These are phyloP conservation scores for Lasaia peninsularis DNA, from an alignment of 1,140 invertebrate species.

Conservation along the genomic window DNA sequence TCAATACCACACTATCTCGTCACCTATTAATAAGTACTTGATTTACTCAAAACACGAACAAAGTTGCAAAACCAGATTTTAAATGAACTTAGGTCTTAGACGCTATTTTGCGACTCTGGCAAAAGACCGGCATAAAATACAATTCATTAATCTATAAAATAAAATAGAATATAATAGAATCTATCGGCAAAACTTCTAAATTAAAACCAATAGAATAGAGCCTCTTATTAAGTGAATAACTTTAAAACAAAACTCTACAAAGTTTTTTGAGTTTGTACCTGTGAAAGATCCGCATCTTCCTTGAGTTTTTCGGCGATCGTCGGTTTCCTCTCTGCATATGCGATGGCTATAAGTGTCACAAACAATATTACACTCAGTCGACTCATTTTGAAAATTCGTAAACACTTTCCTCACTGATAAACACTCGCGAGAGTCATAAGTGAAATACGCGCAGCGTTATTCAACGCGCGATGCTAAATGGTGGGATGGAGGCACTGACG, in stretches of 20 bases:
- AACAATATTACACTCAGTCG: constrained; percentile 55
- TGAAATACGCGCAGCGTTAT: constrained; percentile 34
- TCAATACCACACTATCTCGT: no score
- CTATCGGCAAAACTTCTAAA: neutral
- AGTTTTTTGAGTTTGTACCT: constrained; percentile 53
- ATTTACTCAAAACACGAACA: neutral
- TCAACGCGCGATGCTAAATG: constrained; percentile 51
- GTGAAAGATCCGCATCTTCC: constrained; percentile 60
- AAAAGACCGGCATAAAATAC: neutral
- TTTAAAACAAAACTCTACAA: constrained; percentile 31
- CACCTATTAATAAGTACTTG: no score
- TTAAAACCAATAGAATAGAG: neutral
- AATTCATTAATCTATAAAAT: neutral
- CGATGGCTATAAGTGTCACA: constrained; percentile 43
- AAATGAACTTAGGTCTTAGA: neutral
- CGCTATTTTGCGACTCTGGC: neutral
- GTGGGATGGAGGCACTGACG: constrained; percentile 41
- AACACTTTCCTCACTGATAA: constrained; percentile 32
- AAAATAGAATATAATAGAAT: neutral
- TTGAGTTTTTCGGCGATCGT: constrained; percentile 61
- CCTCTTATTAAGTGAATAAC: neutral
- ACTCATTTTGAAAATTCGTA: constrained; percentile 44
- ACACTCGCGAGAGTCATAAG: constrained; percentile 55
- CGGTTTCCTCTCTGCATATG: constrained; percentile 50
- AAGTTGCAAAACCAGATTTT: neutral